These are phyloP conservation scores for Corticium candelabrum DNA, from an alignment of 37 sponge, comb jelly and placozoan genomes.

Conservation along the genomic window DNA sequence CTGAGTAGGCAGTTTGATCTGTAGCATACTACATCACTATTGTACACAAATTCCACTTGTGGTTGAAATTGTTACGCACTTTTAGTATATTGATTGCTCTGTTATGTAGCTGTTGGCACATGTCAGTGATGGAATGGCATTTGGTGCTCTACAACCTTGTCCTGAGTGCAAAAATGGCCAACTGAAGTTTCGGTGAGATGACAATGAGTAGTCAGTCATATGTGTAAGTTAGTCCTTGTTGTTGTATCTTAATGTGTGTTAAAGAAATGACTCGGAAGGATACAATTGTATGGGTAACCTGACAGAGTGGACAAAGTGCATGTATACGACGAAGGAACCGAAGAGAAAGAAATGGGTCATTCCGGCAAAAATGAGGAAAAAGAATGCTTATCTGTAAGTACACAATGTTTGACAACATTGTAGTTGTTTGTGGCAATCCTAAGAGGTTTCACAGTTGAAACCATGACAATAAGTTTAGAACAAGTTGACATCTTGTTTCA, in stretches of 20 bases:
- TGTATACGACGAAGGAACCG: slow-evolving; percentile 49
- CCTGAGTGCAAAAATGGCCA: slow-evolving; percentile 54
- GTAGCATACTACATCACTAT: no score
- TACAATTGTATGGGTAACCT: slow-evolving; percentile 86
- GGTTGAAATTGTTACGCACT: no score
- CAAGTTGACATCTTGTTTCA: no score
- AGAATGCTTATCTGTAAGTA: slow-evolving; percentile 5
- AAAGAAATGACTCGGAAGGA: slow-evolving; percentile 5
- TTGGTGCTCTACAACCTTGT: slow-evolving; percentile 71
- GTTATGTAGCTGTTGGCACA: slow-evolving; percentile 48
- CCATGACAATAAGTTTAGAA: no score
- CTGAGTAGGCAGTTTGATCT: no score
- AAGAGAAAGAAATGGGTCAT: slow-evolving; percentile 48
- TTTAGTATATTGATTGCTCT: no score
- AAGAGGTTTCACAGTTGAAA: background rate
- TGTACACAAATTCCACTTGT: no score
- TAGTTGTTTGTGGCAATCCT: background rate
- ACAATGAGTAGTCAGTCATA: background rate
- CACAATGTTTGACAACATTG: background rate
- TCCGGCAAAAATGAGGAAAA: slow-evolving; percentile 49
- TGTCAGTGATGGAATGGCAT: slow-evolving; percentile 72
- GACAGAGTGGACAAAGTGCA: slow-evolving; percentile 87
- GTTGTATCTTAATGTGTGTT: no score
- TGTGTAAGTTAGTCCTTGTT: background rate
- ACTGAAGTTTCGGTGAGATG: slow-evolving; percentile 23